phyloP scores from a whole-genome alignment of 2,113 vertebrate genomes.

The Donacobius atricapilla region DNA sequence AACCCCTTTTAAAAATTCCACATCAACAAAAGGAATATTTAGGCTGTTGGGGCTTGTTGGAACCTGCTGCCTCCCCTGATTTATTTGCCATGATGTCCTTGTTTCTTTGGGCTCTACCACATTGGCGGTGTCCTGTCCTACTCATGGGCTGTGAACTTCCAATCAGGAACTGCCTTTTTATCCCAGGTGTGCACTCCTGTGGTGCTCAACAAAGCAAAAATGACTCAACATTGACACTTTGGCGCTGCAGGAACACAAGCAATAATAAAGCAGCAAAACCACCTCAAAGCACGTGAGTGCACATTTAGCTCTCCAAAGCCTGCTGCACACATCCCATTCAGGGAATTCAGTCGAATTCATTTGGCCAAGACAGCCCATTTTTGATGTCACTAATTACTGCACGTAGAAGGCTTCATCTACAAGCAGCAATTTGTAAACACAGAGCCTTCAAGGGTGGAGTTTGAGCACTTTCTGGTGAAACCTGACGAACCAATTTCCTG shows the following conservation, averaged over 20 bases:
- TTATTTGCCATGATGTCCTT: fast-evolving
- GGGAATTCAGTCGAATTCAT: neutral
- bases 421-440: neutral
- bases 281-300: neutral
- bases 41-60: neutral
- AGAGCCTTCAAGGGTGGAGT: neutral
- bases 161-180: neutral
- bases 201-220: neutral
- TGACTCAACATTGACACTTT: neutral
- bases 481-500: neutral
- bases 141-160: neutral
- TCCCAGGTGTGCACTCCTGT: neutral
- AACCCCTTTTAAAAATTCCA: neutral
- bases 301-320: neutral
- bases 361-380: neutral
- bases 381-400: neutral
- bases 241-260: neutral
- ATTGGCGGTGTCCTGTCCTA: neutral
- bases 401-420: neutral
- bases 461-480: neutral
- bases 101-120: neutral
- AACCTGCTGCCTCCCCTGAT: neutral
- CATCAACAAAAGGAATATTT: fast-evolving
- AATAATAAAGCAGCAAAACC: neutral
- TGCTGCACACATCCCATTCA: neutral